These are phyloP conservation scores for Tenthredo mesomela DNA, from an alignment of 2,888 invertebrate species.

Conservation along the genomic window DNA sequence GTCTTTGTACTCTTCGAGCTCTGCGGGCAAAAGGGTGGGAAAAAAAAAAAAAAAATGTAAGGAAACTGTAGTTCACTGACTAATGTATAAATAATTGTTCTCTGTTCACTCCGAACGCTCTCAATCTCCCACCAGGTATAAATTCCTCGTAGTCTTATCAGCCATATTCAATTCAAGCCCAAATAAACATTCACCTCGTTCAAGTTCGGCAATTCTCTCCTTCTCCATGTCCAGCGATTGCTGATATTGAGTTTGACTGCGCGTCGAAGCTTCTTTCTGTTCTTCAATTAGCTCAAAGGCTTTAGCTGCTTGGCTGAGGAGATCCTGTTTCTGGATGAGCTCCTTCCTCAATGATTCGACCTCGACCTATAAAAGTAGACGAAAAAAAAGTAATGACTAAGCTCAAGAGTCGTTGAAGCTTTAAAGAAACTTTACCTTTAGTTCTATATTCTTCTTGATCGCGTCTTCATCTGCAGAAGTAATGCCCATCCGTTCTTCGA, in stretches of 20 bases:
- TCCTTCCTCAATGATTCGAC: constrained; percentile 88
- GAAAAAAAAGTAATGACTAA: constrained; percentile 26
- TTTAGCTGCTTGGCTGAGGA: constrained; percentile 91
- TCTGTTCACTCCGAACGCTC: background rate
- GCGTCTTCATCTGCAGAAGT: constrained; percentile 85
- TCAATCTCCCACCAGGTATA: background rate
- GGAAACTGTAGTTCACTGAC: constrained; percentile 17
- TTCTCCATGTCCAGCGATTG: constrained; percentile 70
- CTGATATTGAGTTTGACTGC: constrained; percentile 70
- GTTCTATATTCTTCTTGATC: constrained; percentile 84
- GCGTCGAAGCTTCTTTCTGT: constrained; percentile 79
- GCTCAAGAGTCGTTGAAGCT: background rate
- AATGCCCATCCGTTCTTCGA: constrained; percentile 90
- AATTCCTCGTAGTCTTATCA: background rate
- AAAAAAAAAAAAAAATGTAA: background rate
- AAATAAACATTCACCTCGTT: constrained; percentile 66
- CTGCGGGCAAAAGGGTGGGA: constrained; percentile 57
- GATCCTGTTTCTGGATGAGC: constrained; percentile 89
- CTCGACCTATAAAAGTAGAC: constrained; percentile 82
- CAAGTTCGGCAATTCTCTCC: constrained; percentile 68
- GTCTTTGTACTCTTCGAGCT: constrained; percentile 67
- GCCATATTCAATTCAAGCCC: background rate
- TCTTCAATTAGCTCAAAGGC: constrained; percentile 89
- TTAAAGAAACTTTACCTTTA: constrained; percentile 79
- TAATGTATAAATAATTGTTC: background rate